Evolutionary conservation across 1,140 invertebrate species (phyloP).

Genomic region (Papilio helenus): DNA sequence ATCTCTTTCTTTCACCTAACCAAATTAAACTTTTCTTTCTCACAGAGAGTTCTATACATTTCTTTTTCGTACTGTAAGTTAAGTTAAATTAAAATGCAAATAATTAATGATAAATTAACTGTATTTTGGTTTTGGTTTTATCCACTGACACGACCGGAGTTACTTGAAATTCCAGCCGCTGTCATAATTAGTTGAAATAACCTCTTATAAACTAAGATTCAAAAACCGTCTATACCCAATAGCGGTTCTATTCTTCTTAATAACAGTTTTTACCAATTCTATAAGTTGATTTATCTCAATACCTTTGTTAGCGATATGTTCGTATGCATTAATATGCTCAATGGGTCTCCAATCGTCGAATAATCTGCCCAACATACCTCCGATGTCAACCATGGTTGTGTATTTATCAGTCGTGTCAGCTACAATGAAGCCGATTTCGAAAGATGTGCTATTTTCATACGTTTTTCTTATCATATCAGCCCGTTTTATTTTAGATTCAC

Average conservation of each 20-base stretch:
- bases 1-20: too few species aligned
- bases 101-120: too few species aligned
- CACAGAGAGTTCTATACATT: too few species aligned
- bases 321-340: constrained; percentile 72
- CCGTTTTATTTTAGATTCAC: constrained; percentile 61
- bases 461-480: constrained; percentile 57
- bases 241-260: constrained; percentile 21
- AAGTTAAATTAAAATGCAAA: too few species aligned
- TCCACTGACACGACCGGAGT: too few species aligned
- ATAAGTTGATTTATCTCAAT: constrained; percentile 64
- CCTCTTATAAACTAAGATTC: neutral
- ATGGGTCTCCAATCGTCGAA: constrained; percentile 64
- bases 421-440: constrained; percentile 68
- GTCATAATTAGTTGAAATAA: neutral
- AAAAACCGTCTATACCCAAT: neutral
- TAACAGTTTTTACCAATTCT: constrained; percentile 48
- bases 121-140: too few species aligned
- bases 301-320: constrained; percentile 68
- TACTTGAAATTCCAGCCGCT: too few species aligned
- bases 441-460: constrained; percentile 58
- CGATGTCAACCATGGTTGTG: constrained; percentile 59
- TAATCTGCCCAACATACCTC: constrained; percentile 53
- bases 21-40: too few species aligned
- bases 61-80: too few species aligned
- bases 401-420: constrained; percentile 65